Evolutionary conservation across 2,888 invertebrate genomes (phyloP).

Genomic region (Drosophila helvetica): DNA sequence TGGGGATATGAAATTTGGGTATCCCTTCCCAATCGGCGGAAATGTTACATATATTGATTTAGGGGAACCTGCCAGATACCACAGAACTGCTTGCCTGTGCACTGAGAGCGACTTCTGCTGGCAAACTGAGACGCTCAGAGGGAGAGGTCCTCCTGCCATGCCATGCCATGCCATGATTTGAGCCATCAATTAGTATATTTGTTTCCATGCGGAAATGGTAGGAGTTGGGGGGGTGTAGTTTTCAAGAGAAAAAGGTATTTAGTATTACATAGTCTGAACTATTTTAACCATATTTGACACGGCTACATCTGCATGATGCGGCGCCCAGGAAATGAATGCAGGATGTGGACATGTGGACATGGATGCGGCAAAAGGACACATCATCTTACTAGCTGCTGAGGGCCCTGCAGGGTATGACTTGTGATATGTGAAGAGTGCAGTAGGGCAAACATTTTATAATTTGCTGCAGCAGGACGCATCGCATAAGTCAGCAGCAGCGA

Average conservation of each 20-base stretch:
- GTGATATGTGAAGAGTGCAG: conserved; percentile 69
- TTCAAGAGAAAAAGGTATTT: too few relatives aligned
- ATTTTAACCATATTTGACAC: not conserved
- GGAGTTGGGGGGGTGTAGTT: not conserved
- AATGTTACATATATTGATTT: conserved; percentile 40
- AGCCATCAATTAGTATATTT: conserved; percentile 62
- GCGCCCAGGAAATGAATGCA: conserved; percentile 50
- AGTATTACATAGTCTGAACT: not conserved
- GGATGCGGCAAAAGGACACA: conserved; percentile 30
- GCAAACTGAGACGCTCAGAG: too few relatives aligned
- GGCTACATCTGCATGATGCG: conserved; percentile 55
- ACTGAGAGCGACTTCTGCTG: not conserved
- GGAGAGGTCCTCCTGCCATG: conserved; percentile 36
- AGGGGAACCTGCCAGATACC: conserved; percentile 12
- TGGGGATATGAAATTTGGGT: conserved; percentile 27
- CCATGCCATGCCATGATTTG: conserved; percentile 12
- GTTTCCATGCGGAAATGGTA: conserved; percentile 45
- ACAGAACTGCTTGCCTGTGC: not conserved
- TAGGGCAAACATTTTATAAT: conserved; percentile 78
- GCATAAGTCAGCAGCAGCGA: conserved; percentile 65
- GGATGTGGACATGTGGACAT: conserved; percentile 31
- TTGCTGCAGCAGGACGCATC: conserved; percentile 69
- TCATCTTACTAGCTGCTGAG: conserved; percentile 48
- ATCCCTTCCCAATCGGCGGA: conserved; percentile 10
- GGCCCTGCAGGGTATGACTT: conserved; percentile 63